Conservation (phyloP, 2,113 vertebrate genomes). For the Melanocharis versteri region DNA sequence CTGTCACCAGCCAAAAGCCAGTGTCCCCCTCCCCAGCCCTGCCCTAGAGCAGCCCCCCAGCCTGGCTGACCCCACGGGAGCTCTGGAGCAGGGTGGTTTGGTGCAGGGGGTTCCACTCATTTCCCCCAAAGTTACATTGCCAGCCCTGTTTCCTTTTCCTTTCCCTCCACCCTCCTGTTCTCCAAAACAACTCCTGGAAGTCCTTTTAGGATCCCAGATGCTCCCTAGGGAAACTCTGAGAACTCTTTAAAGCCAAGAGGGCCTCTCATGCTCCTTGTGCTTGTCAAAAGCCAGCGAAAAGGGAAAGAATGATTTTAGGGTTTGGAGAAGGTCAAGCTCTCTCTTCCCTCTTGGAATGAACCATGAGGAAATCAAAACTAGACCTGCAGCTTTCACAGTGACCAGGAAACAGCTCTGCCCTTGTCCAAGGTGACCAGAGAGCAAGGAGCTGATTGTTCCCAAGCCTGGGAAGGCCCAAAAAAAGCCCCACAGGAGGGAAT, state of each 20-base stretch:
- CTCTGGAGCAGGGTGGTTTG: neutral
- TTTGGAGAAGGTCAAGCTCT: neutral
- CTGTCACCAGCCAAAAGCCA: neutral
- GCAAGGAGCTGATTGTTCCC: neutral
- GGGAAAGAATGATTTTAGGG: no score
- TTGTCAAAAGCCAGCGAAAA: neutral
- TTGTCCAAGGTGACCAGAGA: no score
- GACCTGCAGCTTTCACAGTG: neutral
- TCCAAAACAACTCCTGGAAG: neutral
- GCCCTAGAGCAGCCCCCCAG: neutral
- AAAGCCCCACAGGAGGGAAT: neutral
- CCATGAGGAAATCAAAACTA: neutral
- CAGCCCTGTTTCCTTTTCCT: neutral
- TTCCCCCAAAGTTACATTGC: accelerated
- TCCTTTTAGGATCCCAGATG: neutral
- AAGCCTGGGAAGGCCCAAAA: neutral
- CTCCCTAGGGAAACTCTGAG: neutral
- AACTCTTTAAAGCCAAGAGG: neutral
- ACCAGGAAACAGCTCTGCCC: neutral
- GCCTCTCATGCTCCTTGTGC: accelerated
- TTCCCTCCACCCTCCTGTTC: neutral
- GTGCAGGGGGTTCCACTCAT: neutral
- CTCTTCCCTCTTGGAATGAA: neutral
- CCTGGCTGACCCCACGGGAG: neutral
- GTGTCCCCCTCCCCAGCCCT: neutral